Evolutionary conservation across 2,888 invertebrate species (phyloP), one percentile per base, ranked within the genome.

Genomic region (Uropetala carovei): DNA sequence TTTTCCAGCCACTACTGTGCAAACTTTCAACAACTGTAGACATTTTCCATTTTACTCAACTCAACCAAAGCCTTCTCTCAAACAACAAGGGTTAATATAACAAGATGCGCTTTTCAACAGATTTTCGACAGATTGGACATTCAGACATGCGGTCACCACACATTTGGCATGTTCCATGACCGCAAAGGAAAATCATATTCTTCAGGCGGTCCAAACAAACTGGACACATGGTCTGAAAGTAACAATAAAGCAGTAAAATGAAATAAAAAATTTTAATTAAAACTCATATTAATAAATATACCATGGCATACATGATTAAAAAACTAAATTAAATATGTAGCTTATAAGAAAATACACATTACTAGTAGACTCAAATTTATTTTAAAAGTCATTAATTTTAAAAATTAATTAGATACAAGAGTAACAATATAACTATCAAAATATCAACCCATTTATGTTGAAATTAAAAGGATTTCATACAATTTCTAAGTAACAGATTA

Each of bases 141-240:
- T 99, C 99, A 93, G 98, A 97, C 97, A 99, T 99, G 94, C 99
- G 97, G 96, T 99, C 99, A 59, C 99, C 99, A 95, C 99, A 99
- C 98, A 99, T 98, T 96, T 99, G 99, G 95, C 99, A 99, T 93
- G 99, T 98, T 93, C 99, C 99, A 95, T 99, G 99, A 10, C 99
- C 99, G 95, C 99, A 99, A 84, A 99, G 96, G 96, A 99, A 99
- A 94, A 99, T 99, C 99, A 99, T 99, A 95, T 99, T 99, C 96
- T 99, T 99, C 94, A 99, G 96, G 60, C 99, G 97, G 96, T 99
- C 99, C 96, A 99, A 96, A 95, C 99, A 99, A 93, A 99, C 99
- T 8, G 99, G 99, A 94, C 99, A 99, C 98, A 99, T 99, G 1
- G 99, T 99, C 99, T 99, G 96, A 7, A 96, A 96, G 93, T 93